These are phyloP conservation scores for Drosophila tripunctata DNA, from an alignment of 2,888 invertebrate genomes.

Conservation along the genomic window DNA sequence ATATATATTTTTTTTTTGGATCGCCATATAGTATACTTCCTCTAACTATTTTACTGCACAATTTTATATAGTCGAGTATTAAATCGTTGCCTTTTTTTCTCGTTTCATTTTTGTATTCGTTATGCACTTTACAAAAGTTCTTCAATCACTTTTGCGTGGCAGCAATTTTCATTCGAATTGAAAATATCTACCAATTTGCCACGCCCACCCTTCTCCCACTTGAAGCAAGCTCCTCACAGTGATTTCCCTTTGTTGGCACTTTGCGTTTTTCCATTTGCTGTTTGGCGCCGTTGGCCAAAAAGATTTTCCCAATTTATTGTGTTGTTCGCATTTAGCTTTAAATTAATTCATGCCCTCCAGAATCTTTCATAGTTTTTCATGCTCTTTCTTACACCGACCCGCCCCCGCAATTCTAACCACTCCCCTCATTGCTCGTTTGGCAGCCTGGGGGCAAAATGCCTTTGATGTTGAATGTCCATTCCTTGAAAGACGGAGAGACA, in stretches of 20 bases:
- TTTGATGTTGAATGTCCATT: constrained; percentile 41
- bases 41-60: neutral
- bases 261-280: constrained; percentile 21
- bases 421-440: neutral
- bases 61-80: neutral
- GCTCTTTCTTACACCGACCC: too few relatives aligned
- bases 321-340: constrained; percentile 50
- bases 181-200: constrained; percentile 43
- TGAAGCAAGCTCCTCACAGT: neutral
- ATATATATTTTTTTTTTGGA: neutral
- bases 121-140: constrained; percentile 48
- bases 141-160: constrained; percentile 35
- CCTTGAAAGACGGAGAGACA: neutral
- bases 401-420: too few relatives aligned
- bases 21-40: neutral
- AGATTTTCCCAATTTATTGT: constrained; percentile 54
- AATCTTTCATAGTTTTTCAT: constrained; percentile 45
- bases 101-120: constrained; percentile 3
- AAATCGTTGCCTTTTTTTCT: constrained; percentile 7
- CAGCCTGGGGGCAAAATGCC: constrained; percentile 14
- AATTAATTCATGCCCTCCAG: constrained; percentile 58
- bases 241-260: constrained; percentile 34
- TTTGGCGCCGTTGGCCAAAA: constrained; percentile 43
- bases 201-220: neutral
- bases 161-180: constrained; percentile 42